Percentiles rank a stretch among this genome's conserved stretches.
Conservation (phyloP, 2,888 invertebrate species). For the Rapana venosa region DNA sequence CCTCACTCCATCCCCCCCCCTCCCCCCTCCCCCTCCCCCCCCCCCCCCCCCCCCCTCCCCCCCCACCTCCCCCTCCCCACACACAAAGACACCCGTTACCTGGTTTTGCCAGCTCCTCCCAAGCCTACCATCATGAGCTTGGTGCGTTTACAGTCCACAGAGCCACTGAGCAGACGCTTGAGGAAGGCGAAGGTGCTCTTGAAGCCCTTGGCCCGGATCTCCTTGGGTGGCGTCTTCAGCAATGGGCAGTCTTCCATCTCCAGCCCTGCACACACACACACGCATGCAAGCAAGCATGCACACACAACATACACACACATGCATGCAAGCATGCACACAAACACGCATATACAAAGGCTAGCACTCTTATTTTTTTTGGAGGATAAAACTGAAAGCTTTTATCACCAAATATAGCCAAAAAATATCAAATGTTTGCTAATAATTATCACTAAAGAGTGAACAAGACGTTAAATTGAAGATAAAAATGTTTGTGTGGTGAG, state of each 20-base stretch:
- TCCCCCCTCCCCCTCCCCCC: not conserved
- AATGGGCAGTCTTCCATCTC: slow-evolving; percentile 69
- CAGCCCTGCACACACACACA: slow-evolving; percentile 57
- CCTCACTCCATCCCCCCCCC: not conserved
- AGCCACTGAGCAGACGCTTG: slow-evolving; percentile 73
- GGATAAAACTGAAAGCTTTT: too few species aligned
- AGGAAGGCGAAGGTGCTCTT: slow-evolving; percentile 72
- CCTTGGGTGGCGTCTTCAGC: slow-evolving; percentile 76
- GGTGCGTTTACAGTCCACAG: slow-evolving; percentile 73
- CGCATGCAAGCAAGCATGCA: not conserved
- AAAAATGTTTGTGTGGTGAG: too few species aligned
- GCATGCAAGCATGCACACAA: not conserved
- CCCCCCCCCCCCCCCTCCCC: not conserved
- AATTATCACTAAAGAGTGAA: too few species aligned
- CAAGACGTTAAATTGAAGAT: too few species aligned
- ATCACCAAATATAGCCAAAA: too few species aligned
- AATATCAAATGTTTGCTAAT: too few species aligned
- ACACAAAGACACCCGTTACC: slow-evolving; percentile 51
- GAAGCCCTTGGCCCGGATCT: slow-evolving; percentile 75
- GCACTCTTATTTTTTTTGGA: too few species aligned
- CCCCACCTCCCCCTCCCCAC: not conserved
- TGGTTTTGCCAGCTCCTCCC: slow-evolving; percentile 77
- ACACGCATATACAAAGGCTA: not conserved
- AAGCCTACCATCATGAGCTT: slow-evolving; percentile 77
- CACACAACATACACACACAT: not conserved